A percentile compares a stretch with the other conserved stretches of the same genome.
These are phyloP conservation scores for Ostrea edulis DNA, from an alignment of 1,140 invertebrate genomes.

Conservation along the genomic window DNA sequence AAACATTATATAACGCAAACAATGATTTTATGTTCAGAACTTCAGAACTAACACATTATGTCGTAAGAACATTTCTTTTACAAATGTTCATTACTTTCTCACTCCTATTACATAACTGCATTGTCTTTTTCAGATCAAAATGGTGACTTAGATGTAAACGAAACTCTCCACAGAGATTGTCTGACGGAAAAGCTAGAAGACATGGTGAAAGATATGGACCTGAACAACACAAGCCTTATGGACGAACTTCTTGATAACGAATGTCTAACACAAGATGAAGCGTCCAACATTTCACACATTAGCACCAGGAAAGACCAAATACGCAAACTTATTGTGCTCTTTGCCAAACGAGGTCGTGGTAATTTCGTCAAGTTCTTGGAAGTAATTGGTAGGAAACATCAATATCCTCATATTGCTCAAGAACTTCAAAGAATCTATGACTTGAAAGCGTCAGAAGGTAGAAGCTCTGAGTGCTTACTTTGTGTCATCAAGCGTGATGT, in stretches of 20 bases:
- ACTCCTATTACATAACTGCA: neutral
- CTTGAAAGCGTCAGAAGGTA: constrained; percentile 16
- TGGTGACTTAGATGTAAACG: constrained; percentile 8
- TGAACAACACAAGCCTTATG: constrained; percentile 42
- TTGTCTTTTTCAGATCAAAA: neutral
- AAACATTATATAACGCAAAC: neutral
- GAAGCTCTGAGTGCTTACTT: constrained; percentile 30
- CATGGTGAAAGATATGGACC: constrained; percentile 50
- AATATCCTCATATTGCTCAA: constrained; percentile 49
- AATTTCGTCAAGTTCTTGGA: constrained; percentile 51
- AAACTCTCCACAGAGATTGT: constrained; percentile 49
- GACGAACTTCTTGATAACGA: constrained; percentile 48
- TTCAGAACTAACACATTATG: neutral
- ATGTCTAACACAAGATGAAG: constrained; percentile 54
- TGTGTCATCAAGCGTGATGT: constrained; percentile 55
- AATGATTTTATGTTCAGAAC: no score
- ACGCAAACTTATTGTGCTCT: constrained; percentile 50
- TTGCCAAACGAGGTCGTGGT: constrained; percentile 16
- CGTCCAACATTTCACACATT: constrained; percentile 37
- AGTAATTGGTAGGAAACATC: constrained; percentile 40
- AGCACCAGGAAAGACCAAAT: constrained; percentile 42
- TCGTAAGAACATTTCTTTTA: neutral
- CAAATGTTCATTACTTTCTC: neutral
- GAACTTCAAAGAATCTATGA: constrained; percentile 44
- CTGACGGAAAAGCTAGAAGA: constrained; percentile 44